A percentile compares a stretch with the other conserved stretches of the same genome.
phyloP scores from a whole-genome alignment of 2,888 invertebrate genomes.

The Lamellibrachia satsuma region DNA sequence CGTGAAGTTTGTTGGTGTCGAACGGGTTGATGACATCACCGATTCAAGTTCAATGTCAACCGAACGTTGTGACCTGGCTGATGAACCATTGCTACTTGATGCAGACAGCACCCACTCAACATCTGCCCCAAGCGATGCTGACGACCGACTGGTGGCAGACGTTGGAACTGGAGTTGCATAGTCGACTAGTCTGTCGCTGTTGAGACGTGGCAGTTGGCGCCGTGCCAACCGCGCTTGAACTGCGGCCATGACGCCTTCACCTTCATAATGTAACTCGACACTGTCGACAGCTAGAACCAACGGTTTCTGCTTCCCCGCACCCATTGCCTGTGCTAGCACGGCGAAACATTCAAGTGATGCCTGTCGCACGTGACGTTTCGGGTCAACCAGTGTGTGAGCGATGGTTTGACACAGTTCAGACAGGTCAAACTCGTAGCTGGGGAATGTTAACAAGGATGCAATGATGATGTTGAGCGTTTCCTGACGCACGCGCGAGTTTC shows the following conservation, averaged over 20 bases:
- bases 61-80: constrained; percentile 52
- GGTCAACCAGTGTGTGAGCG: constrained; percentile 69
- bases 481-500: constrained; percentile 74
- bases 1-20: constrained; percentile 43
- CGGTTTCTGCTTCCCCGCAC: constrained; percentile 70
- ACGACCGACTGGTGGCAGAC: constrained; percentile 50
- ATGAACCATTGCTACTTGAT: constrained; percentile 50
- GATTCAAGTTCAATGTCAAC: constrained; percentile 55
- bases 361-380: constrained; percentile 79
- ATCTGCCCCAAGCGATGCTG: constrained; percentile 70
- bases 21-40: constrained; percentile 43
- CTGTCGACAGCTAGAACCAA: constrained; percentile 69
- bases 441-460: constrained; percentile 80
- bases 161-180: constrained; percentile 76
- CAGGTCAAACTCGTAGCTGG: constrained; percentile 78
- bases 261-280: constrained; percentile 64
- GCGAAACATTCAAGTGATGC: constrained; percentile 83
- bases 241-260: constrained; percentile 71
- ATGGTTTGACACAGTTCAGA: constrained; percentile 66
- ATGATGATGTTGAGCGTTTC: constrained; percentile 81
- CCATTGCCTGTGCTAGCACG: constrained; percentile 78
- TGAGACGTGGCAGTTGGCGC: constrained; percentile 76
- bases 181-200: constrained; percentile 78
- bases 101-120: constrained; percentile 80
- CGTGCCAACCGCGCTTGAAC: constrained; percentile 80